Base-by-base conservation (phyloP, 2,888 invertebrate genomes). In the Nesidiocoris tenuis region DNA sequence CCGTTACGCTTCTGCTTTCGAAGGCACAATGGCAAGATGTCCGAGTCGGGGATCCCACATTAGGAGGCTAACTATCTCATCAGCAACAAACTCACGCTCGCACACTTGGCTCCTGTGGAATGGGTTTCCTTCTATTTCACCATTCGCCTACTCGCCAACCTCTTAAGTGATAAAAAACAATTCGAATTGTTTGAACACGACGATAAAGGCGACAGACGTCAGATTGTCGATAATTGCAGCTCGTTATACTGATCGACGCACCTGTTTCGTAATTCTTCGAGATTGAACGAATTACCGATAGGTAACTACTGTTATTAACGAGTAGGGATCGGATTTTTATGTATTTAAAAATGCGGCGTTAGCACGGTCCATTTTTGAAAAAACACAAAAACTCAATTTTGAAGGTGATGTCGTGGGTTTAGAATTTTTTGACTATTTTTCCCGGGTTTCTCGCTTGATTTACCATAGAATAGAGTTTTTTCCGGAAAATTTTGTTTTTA, bases 11-110 rank as follows among this genome's bases (percentile, higher is more conserved):
- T 39, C 39, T 3, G 39, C 5, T n/a, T n/a, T 7, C 39, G 39
- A 39, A 39, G 12, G 12, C 12, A 39, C 39, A 39, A 39, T 39
- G 39, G 39, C n/a, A n/a, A n/a, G n/a, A n/a, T n/a, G n/a, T 39
- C 39, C 39, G 39, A 7, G 5, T 39, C 39, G 3, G 3, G 39
- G 12, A 39, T 39, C 39, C 39, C 39, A 39, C 39, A 39, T 39
- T 39, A 39, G 39, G 12, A 39, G 39, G n/a, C 67, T 67, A 67
- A 67, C 67, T 56, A 56, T 39, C 67, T 67, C 67, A 67, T 67
- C 67, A 2, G 56, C 21, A 67, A 12, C 19, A 56, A 12, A 2
- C 39, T 55, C 67, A 67, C 67, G 67, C 55, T 39, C 39, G 39
- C 39, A 12, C 39, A 39, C 39, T 39, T 39, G 12, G 39, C 39